Percentiles rank a stretch among this genome's conserved stretches.
These are phyloP conservation scores for Rutilus rutilus DNA, from an alignment of 2,113 vertebrate species.

Conservation along the genomic window DNA sequence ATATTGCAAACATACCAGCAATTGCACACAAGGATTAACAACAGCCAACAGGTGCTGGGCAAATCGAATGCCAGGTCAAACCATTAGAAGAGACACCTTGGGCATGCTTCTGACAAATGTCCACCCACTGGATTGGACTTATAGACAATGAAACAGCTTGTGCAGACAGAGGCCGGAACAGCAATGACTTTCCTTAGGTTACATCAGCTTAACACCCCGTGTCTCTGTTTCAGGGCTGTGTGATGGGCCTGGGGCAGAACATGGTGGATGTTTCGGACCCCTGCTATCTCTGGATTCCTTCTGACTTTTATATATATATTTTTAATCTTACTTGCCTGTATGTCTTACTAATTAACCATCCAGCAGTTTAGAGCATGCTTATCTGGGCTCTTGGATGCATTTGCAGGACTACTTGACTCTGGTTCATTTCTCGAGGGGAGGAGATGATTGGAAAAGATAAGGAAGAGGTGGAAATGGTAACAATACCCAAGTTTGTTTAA, in stretches of 20 bases:
- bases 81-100: background rate
- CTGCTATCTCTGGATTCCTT: background rate
- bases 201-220: constrained; percentile 17
- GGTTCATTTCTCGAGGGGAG: constrained; percentile 14
- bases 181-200: constrained; percentile 31
- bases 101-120: constrained; percentile 8
- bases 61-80: constrained; percentile 1
- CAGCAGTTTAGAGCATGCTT: constrained; percentile 43
- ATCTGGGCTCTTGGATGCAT: constrained; percentile 19
- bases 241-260: constrained; percentile 21
- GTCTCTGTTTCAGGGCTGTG: background rate
- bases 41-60: background rate
- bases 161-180: background rate
- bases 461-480: background rate
- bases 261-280: background rate
- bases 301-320: background rate
- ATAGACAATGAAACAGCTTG: background rate
- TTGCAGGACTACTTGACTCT: constrained; percentile 37
- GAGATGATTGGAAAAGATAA: constrained; percentile 9
- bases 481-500: background rate
- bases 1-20: background rate
- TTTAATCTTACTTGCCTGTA: background rate
- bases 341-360: constrained; percentile 44
- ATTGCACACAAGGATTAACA: constrained; percentile 5
- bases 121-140: constrained; percentile 20